These are phyloP conservation scores for Gadopsis bispinosus DNA, from an alignment of 2,797 vertebrate genomes.

Conservation along the genomic window DNA sequence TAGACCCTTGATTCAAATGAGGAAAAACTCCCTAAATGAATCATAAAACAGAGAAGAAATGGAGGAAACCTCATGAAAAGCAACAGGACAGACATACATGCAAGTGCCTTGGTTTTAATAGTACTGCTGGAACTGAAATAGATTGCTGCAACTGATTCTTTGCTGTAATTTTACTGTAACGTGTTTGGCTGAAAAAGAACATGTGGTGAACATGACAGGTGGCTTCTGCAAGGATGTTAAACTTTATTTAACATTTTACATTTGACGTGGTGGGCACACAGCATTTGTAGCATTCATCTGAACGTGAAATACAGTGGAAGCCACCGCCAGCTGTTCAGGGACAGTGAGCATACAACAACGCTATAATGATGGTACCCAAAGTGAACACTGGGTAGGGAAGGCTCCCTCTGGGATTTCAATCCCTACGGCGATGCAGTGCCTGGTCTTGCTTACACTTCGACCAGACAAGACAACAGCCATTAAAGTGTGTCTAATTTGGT, in stretches of 20 bases:
- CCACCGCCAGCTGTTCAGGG: slow-evolving; percentile 43
- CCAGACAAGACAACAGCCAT: slow-evolving; percentile 1
- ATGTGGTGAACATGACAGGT: background rate
- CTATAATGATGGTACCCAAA: slow-evolving; percentile 42
- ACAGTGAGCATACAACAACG: slow-evolving; percentile 23
- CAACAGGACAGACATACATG: too few relatives aligned
- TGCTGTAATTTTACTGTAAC: slow-evolving; percentile 8
- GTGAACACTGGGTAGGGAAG: slow-evolving; percentile 26
- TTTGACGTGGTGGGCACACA: slow-evolving; percentile 20
- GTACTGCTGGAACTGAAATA: background rate
- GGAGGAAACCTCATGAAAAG: too few relatives aligned
- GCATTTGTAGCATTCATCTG: slow-evolving; percentile 34
- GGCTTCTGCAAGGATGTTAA: slow-evolving; percentile 7
- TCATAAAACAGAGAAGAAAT: too few relatives aligned
- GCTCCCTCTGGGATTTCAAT: slow-evolving; percentile 45
- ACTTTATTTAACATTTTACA: slow-evolving; percentile 3
- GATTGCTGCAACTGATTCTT: background rate
- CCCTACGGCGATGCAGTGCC: slow-evolving; percentile 1
- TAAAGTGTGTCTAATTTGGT: slow-evolving; percentile 26
- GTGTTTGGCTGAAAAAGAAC: background rate
- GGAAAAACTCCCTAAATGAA: too few relatives aligned
- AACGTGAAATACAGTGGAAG: slow-evolving; percentile 33
- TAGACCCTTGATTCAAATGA: too few relatives aligned
- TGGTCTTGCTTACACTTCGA: slow-evolving; percentile 38
- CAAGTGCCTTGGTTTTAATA: background rate